Evolutionary conservation across 2,113 vertebrate genomes (phyloP).

Genomic region (Chionis minor): DNA sequence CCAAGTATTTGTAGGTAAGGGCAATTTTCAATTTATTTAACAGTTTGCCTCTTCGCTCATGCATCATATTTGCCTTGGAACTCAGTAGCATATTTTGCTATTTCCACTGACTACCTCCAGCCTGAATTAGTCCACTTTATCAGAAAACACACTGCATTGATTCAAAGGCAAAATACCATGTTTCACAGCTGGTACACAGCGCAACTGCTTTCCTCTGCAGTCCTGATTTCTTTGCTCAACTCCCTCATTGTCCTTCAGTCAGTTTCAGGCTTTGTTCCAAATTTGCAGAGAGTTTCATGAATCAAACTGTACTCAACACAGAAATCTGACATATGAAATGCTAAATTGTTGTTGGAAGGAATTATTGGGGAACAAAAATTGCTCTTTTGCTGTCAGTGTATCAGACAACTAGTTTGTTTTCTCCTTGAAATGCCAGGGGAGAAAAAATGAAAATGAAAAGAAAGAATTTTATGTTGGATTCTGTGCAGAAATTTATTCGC

Average conservation of each 20-base stretch:
- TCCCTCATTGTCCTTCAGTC: not conserved
- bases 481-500: not conserved
- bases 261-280: not conserved
- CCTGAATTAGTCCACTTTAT: not conserved
- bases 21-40: not conserved
- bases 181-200: not conserved
- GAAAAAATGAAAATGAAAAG: not conserved
- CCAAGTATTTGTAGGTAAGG: not conserved
- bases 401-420: not conserved
- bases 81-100: not conserved
- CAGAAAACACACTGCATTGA: not conserved
- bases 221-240: not conserved
- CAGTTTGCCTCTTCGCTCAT: not conserved
- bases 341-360: not conserved
- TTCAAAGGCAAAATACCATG: not conserved
- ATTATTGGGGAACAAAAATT: not conserved
- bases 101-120: not conserved
- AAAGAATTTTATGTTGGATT: not conserved
- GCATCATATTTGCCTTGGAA: not conserved
- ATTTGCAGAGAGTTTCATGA: not conserved
- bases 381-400: not conserved
- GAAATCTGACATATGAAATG: not conserved
- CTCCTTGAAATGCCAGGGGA: not conserved
- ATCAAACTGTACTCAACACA: not conserved
- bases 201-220: rapidly evolving